Conservation (phyloP, 2,797 vertebrate species). For the Sebastes vulpes region DNA sequence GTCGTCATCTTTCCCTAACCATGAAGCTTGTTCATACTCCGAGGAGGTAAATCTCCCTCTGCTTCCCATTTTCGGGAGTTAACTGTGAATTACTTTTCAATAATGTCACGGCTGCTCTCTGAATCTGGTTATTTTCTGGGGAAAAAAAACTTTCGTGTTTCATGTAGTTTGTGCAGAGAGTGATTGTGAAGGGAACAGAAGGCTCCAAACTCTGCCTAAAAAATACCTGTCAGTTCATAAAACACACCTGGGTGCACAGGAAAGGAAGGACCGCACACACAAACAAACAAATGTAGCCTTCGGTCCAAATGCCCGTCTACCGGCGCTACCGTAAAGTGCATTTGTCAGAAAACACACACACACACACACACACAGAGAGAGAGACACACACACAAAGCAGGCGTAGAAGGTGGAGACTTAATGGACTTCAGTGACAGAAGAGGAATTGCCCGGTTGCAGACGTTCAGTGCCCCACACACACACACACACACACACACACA, state of each 20-base stretch:
- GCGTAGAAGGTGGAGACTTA: constrained; percentile 19
- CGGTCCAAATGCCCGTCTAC: constrained; percentile 25
- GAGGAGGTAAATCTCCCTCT: neutral
- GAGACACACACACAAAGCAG: neutral
- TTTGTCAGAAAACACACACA: constrained; percentile 23
- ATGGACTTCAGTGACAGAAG: constrained; percentile 42
- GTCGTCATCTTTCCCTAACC: neutral
- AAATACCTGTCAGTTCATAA: constrained; percentile 36
- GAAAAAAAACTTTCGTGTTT: neutral
- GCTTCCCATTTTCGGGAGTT: neutral
- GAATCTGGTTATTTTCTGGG: neutral
- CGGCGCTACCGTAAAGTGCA: constrained; percentile 25
- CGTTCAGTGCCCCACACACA: neutral
- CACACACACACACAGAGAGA: neutral
- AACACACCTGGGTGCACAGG: constrained; percentile 33
- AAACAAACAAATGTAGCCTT: constrained; percentile 56
- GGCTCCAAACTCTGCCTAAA: neutral
- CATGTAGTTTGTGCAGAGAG: constrained; percentile 7
- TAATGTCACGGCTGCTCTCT: neutral
- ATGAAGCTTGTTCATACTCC: too few species aligned
- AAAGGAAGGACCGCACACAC: constrained; percentile 10
- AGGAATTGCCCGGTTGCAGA: constrained; percentile 28
- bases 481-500: neutral
- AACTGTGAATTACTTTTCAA: neutral
- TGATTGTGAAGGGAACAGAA: constrained; percentile 24